Evolutionary conservation across 1,140 invertebrate species (phyloP), one percentile per base, ranked within the genome.

Genomic region (Eriosoma lanigerum): DNA sequence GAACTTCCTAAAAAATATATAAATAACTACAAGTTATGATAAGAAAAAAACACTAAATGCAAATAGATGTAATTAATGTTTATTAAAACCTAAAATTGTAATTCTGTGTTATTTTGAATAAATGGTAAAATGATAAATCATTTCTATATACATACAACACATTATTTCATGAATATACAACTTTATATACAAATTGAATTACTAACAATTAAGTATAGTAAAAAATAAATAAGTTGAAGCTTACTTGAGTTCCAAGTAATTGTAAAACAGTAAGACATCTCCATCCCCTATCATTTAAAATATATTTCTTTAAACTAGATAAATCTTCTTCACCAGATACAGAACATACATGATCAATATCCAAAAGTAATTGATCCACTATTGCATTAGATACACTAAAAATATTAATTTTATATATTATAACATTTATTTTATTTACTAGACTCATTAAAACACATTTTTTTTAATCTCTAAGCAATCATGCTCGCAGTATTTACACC

Each of bases 281-380:
- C 90, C 90, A 91, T 15, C 90, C 90, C 72, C 88, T 85, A 29
- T 89, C 90, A 5, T 87, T 86, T 1, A 89, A 84, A 68, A 91
- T 82, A 83, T 91, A 90, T 66, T 86, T 87, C 48, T 87, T 86
- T 48, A 91, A 83, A 13, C 86, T 82, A 4, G 83, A 80, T 19
- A 88, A 83, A 82, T 89, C 86, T 24, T 83, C 85, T 17, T 85
- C 85, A 84, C 87, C 84, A 82, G 84, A 84, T 82, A 84, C 83
- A 80, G 85, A 83, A 85, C 87, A 89, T 70, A 90, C 82, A 84
- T 88, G 86, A 83, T 91, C 89, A 19, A 91, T 88, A 78, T 90
- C 89, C 52, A 89, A 89, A 15, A 91, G 85, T 80, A 91, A 84
- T 84, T 91, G 89, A 84, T 89, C 90, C 3, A 89, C 88, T 38